These are phyloP conservation scores for Dolichomitus sp. DNA, from an alignment of 2,888 invertebrate species.

Conservation along the genomic window DNA sequence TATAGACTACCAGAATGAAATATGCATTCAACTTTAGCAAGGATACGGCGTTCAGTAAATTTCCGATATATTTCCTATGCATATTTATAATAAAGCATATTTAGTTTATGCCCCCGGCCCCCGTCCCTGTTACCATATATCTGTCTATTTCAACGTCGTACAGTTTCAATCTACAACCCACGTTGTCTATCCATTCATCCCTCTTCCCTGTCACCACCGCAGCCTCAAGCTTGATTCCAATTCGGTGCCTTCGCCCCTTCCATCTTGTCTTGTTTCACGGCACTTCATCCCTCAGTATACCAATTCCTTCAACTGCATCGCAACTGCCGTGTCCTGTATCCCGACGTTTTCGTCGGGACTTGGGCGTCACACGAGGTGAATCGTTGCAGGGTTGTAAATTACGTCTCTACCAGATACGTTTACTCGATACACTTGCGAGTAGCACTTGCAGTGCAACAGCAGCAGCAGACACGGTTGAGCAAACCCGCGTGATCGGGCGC, in stretches of 20 bases:
- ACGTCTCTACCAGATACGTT: conserved; percentile 75
- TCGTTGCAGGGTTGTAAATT: conserved; percentile 76
- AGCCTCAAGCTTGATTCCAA: conserved; percentile 14
- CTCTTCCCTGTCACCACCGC: conserved; percentile 5
- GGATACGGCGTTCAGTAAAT: not conserved
- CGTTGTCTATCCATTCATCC: not conserved
- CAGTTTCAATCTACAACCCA: not conserved
- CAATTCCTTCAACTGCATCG: conserved; percentile 37
- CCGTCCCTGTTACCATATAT: not conserved
- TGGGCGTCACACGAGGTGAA: conserved; percentile 25
- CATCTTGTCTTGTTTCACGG: conserved; percentile 7
- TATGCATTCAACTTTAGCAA: not conserved
- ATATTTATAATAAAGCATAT: not conserved
- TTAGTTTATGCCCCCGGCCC: not conserved
- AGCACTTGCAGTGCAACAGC: conserved; percentile 56
- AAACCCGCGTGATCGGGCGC: conserved; percentile 46
- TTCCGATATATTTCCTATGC: not conserved
- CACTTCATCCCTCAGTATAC: conserved; percentile 23
- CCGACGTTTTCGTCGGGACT: conserved; percentile 11
- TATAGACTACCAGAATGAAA: not conserved
- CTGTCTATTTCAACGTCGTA: not conserved
- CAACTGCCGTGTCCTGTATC: conserved; percentile 5
- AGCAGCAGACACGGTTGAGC: conserved; percentile 54
- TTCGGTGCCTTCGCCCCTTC: not conserved
- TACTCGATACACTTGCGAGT: conserved; percentile 74